Percentiles rank a stretch among this genome's conserved stretches.
These are phyloP conservation scores for Diplazon laetatorius DNA, from an alignment of 2,888 invertebrate species.

Conservation along the genomic window DNA sequence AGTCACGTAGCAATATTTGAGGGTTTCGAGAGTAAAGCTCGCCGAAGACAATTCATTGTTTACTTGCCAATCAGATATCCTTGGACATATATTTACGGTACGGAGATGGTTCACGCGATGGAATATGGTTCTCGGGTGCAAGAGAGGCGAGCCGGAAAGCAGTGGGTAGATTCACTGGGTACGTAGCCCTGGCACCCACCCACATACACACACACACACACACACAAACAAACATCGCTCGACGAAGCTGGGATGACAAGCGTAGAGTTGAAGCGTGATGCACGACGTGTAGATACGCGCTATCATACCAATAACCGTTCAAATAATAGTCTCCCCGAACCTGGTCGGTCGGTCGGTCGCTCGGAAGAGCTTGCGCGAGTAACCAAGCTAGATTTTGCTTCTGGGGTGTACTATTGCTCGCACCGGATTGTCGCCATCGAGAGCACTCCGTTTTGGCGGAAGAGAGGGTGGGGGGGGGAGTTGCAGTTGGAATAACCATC, in stretches of 20 bases:
- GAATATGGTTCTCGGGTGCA: conserved; percentile 37
- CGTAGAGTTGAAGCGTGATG: conserved; percentile 79
- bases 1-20: conserved; percentile 40
- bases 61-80: conserved; percentile 76
- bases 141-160: conserved; percentile 16
- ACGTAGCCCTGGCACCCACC: too few relatives aligned
- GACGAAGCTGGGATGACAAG: conserved; percentile 76
- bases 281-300: conserved; percentile 78
- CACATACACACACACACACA: too few relatives aligned
- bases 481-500: conserved; percentile 9
- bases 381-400: conserved; percentile 29
- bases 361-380: conserved; percentile 49
- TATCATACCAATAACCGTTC: conserved; percentile 80
- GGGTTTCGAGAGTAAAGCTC: conserved; percentile 32
- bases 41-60: conserved; percentile 71
- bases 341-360: conserved; percentile 63
- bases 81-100: conserved; percentile 74
- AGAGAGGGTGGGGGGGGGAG: conserved; percentile 31
- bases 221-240: conserved; percentile 44
- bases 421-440: conserved; percentile 50
- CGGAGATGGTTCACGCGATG: conserved; percentile 66
- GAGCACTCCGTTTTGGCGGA: conserved; percentile 36
- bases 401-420: conserved; percentile 29
- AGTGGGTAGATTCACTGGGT: conserved; percentile 18
- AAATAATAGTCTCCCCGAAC: conserved; percentile 77